Evolutionary conservation across 2,797 vertebrate genomes (phyloP).

Genomic region (Spinus olivaceus): DNA sequence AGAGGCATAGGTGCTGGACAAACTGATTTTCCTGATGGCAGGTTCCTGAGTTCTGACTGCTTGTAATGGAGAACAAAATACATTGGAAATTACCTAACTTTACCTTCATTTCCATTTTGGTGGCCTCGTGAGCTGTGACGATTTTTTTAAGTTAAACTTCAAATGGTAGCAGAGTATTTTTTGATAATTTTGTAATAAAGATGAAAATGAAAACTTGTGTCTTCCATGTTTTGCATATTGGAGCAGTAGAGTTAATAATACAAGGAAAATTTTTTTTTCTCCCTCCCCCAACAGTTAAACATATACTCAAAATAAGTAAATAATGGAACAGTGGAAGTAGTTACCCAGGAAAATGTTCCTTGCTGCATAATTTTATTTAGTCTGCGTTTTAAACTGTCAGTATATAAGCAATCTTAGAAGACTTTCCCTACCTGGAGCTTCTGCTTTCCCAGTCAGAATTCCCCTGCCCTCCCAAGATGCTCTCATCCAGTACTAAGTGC

Average conservation of each 20-base stretch:
- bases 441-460: background rate
- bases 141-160: background rate
- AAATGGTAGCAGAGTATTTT: background rate
- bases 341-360: background rate
- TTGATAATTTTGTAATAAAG: conserved; percentile 15
- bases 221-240: background rate
- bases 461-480: background rate
- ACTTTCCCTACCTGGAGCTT: background rate
- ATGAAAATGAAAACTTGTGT: background rate
- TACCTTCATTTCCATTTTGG: background rate
- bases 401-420: background rate
- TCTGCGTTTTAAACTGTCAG: background rate
- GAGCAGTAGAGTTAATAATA: background rate
- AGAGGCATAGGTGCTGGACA: background rate
- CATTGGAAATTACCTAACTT: background rate
- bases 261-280: background rate
- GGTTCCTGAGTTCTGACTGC: background rate
- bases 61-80: background rate
- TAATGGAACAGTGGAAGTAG: background rate
- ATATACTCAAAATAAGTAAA: background rate
- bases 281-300: background rate
- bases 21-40: background rate
- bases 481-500: background rate
- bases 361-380: background rate
- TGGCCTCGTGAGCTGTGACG: background rate